Conservation (phyloP, 2,888 invertebrate species). For the Cremastobaeus sp. region DNA sequence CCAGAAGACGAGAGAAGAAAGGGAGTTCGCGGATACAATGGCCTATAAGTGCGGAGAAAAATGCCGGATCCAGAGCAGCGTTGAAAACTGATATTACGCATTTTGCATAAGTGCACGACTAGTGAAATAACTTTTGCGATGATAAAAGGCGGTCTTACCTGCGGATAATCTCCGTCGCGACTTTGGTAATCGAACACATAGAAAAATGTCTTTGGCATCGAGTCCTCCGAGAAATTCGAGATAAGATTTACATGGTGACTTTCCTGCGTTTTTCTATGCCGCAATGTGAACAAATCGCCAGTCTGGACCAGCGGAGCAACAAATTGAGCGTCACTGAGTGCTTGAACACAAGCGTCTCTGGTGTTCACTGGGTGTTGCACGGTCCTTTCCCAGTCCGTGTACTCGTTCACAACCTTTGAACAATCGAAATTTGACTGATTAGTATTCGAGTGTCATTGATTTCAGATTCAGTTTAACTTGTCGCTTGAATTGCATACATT, state of each 20-base stretch:
- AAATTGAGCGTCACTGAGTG: constrained; percentile 95
- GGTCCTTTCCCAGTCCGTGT: constrained; percentile 97
- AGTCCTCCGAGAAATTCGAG: constrained; percentile 77
- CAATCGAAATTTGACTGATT: background rate
- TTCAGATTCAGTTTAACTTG: no score
- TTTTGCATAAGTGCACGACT: no score
- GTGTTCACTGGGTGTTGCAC: constrained; percentile 93
- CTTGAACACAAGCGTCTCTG: constrained; percentile 92
- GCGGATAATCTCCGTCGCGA: constrained; percentile 92
- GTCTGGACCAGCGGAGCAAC: constrained; percentile 93
- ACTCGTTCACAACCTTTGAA: constrained; percentile 87
- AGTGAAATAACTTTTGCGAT: no score
- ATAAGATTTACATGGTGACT: constrained; percentile 82
- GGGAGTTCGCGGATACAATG: no score
- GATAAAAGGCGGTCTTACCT: constrained; percentile 80
- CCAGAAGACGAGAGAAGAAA: no score
- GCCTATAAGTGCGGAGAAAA: no score
- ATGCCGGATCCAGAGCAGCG: no score
- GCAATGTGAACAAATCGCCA: constrained; percentile 86
- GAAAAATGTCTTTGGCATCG: constrained; percentile 89
- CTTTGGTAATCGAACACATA: constrained; percentile 96
- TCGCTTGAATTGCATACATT: no score
- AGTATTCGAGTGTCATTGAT: no score
- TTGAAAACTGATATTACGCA: no score
- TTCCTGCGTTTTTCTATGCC: constrained; percentile 77